Base-by-base conservation (phyloP, 2,797 vertebrate genomes). In the Sciurus vulgaris region DNA sequence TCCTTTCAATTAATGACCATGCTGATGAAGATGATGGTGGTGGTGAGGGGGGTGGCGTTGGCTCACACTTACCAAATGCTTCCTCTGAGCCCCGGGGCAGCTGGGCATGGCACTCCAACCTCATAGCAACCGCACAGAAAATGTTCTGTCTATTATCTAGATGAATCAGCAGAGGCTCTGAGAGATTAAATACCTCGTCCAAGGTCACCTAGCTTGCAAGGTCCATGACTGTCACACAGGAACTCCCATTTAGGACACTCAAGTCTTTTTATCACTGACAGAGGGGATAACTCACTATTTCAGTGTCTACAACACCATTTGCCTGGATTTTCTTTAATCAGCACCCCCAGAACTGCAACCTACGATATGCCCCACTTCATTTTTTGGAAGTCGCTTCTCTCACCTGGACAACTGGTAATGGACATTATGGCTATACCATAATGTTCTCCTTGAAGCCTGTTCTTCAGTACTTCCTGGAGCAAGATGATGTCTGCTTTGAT, bases 1-100 rank as follows among this genome's bases (percentile, higher is more conserved):
- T 61, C 41, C 12, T 44, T 84, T 74, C 51, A 86, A 47, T 38
- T 63, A 56, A 63, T 41, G 91, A 76, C 1, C 87, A 67, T 14
- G 0, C 5, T 79, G 94, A 47, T 78, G 69, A 69, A 17, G 54
- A 33, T 2, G 44, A 17, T 49, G 59, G 5, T 41, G 38, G 8
- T 13, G 93, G 9, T 10, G 41, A 3, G 87, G 13, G 6, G 6
- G 38, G 24, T 7, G 18, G 35, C 0, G 10, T 28, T 1, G 26
- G 86, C 86, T 70, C 17, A 87, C 95, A 96, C 94, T 97, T 83
- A 91, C 93, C 94, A 22, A 72, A 4, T 0, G 67, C 73, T 74
- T 84, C 72, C 89, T 77, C 24, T 24, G 56, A 38, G 92, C 59
- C 59, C 0, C 4, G 3, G 7, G 7, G 59, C 59, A 61, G 59